These are phyloP conservation scores for Glaucomys volans DNA, from an alignment of 2,113 vertebrate species.

Conservation along the genomic window DNA sequence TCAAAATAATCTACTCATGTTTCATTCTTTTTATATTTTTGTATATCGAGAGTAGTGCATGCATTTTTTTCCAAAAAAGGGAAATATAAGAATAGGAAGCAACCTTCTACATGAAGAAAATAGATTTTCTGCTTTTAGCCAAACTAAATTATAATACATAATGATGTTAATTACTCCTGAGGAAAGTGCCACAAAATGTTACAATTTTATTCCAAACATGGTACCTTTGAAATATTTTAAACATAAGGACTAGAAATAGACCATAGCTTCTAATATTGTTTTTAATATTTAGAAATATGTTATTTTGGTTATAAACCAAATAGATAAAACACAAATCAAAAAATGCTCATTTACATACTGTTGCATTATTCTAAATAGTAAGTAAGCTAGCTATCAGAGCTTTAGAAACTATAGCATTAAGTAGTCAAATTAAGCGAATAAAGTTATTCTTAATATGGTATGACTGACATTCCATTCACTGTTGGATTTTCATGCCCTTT, in stretches of 20 bases:
- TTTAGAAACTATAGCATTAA: neutral
- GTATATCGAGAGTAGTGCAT: neutral
- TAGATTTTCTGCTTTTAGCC: neutral
- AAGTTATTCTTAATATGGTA: neutral
- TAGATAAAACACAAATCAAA: neutral
- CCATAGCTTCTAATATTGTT: neutral
- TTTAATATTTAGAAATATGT: neutral
- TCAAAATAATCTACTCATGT: constrained; percentile 15
- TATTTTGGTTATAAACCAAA: neutral
- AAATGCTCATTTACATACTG: neutral
- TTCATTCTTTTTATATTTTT: neutral
- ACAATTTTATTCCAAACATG: neutral
- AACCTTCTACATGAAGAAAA: neutral
- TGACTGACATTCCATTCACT: neutral
- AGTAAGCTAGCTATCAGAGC: neutral
- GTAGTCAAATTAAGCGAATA: neutral
- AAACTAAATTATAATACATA: neutral
- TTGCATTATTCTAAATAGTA: neutral
- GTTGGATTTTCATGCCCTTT: neutral
- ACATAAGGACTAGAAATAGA: neutral
- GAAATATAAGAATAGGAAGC: neutral
- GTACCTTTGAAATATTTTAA: constrained; percentile 25
- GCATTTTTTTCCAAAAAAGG: neutral
- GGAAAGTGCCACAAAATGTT: neutral
- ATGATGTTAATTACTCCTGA: constrained; percentile 25